These are phyloP conservation scores for Drosophila siamana DNA, from an alignment of 2,888 invertebrate species.

Conservation along the genomic window DNA sequence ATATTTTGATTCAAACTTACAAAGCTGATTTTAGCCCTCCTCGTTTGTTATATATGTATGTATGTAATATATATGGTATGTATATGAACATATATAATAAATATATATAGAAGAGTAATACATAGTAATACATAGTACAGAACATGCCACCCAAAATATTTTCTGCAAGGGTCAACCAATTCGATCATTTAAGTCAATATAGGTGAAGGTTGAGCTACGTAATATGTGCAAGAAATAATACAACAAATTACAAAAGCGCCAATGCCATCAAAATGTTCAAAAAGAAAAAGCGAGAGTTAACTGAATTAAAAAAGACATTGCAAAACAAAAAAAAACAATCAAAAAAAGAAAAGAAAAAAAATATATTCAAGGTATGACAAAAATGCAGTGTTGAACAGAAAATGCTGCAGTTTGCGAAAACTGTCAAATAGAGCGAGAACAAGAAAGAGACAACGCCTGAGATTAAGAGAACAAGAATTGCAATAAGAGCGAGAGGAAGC, in stretches of 20 bases:
- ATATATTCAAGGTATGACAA: conserved; percentile 71
- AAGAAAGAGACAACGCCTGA: neutral
- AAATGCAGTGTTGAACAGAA: conserved; percentile 62
- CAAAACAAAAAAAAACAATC: neutral
- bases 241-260: conserved; percentile 38
- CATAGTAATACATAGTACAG: neutral
- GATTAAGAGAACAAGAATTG: neutral
- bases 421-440: conserved; percentile 15
- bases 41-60: too few species aligned
- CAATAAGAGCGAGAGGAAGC: neutral
- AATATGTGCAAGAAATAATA: conserved; percentile 35
- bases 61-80: neutral
- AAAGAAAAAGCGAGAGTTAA: conserved; percentile 22
- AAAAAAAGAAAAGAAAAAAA: conserved; percentile 15
- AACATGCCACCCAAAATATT: neutral
- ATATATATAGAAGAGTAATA: too few species aligned
- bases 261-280: conserved; percentile 26
- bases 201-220: conserved; percentile 73
- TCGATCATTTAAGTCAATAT: conserved; percentile 45
- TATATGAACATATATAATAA: neutral
- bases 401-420: conserved; percentile 67
- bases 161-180: conserved; percentile 6
- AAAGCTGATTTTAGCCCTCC: too few species aligned
- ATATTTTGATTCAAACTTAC: too few species aligned
- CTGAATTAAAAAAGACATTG: conserved; percentile 26